A percentile compares a stretch with the other conserved stretches of the same genome.
Evolutionary conservation across 1,140 invertebrate genomes (phyloP).

Genomic region (Aphaenogaster rudis): DNA sequence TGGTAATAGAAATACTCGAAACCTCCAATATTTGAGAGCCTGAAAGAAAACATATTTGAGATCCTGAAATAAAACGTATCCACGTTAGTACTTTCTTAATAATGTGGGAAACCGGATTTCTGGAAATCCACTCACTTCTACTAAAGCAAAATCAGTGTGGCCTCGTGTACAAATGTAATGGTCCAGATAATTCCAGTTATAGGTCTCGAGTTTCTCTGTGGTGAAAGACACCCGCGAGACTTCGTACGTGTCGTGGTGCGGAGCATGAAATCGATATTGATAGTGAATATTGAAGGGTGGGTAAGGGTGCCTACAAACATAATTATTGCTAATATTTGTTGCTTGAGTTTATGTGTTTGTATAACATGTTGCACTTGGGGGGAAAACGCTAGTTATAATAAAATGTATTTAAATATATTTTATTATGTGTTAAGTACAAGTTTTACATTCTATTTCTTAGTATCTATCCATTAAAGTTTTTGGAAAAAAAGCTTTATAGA

Average conservation of each 20-base stretch:
- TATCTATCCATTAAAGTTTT: background rate
- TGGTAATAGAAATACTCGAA: constrained; percentile 95
- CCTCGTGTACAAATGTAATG: constrained; percentile 98
- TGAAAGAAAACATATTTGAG: constrained; percentile 62
- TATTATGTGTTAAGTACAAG: background rate
- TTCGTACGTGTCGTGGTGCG: constrained; percentile 97
- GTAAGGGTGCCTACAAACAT: constrained; percentile 93
- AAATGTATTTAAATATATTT: constrained; percentile 11
- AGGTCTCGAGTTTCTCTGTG: constrained; percentile 97
- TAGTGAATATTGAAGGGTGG: constrained; percentile 96
- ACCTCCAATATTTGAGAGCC: constrained; percentile 97
- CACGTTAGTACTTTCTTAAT: constrained; percentile 6
- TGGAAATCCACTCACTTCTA: constrained; percentile 89
- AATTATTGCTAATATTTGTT: constrained; percentile 41
- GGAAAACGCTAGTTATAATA: constrained; percentile 1
- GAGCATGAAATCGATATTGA: constrained; percentile 96
- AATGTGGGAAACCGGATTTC: background rate
- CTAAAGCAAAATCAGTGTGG: constrained; percentile 95
- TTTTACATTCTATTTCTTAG: background rate
- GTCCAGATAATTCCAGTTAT: constrained; percentile 99
- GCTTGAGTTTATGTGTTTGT: background rate
- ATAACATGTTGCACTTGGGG: background rate
- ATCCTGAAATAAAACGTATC: constrained; percentile 37
- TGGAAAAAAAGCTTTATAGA: background rate
- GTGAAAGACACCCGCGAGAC: constrained; percentile 98